phyloP scores from a whole-genome alignment of 2,113 vertebrate genomes.

The Dendropsophus ebraccatus region DNA sequence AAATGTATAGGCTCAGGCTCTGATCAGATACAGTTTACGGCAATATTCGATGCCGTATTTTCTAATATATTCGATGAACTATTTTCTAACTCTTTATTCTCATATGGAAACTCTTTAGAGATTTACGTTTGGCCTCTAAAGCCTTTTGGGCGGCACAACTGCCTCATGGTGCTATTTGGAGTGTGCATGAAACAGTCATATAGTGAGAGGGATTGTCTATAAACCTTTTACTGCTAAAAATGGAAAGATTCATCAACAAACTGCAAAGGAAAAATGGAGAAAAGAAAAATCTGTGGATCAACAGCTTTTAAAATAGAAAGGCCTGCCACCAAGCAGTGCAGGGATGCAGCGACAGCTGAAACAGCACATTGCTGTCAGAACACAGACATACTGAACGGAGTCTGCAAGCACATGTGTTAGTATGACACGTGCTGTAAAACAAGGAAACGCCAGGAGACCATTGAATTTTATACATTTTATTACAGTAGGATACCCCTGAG shows the following conservation, averaged over 20 bases:
- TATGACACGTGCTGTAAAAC: not conserved
- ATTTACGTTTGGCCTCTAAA: no score
- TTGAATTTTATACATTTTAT: slow-evolving; percentile 50
- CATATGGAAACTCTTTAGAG: no score
- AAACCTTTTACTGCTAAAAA: no score
- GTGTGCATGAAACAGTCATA: no score
- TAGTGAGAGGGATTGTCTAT: no score
- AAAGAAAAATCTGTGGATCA: not conserved
- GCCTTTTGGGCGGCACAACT: no score
- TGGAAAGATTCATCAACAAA: not conserved
- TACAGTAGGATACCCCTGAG: slow-evolving; percentile 55
- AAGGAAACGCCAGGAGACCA: not conserved
- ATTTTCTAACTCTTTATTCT: no score
- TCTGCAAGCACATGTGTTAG: not conserved
- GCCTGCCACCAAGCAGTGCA: not conserved
- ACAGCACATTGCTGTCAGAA: slow-evolving; percentile 18
- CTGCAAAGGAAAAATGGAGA: not conserved
- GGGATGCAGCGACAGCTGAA: slow-evolving; percentile 33
- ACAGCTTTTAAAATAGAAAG: slow-evolving; percentile 40
- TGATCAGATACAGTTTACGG: no score
- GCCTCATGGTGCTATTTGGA: no score
- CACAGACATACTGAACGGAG: not conserved
- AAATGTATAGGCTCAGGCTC: no score
- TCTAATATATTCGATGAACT: no score
- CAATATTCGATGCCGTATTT: no score